Evolutionary conservation across 2,888 invertebrate species (phyloP).

Genomic region (Campoletis raptor): DNA sequence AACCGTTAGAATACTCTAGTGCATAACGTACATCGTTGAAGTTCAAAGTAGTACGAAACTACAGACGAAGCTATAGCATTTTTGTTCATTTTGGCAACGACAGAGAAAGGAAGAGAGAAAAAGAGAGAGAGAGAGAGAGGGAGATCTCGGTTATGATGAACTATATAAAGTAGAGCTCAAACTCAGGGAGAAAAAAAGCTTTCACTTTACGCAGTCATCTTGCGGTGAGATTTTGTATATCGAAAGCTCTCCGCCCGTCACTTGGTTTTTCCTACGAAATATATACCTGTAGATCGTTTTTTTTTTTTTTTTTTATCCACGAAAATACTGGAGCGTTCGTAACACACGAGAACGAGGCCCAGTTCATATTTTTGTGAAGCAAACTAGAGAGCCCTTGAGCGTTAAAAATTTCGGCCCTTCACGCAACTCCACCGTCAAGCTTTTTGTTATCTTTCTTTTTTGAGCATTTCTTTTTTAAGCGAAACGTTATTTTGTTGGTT

Average conservation of each 20-base stretch:
- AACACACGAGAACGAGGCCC: slow-evolving; percentile 27
- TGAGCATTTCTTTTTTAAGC: slow-evolving; percentile 15
- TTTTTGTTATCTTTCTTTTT: slow-evolving; percentile 10
- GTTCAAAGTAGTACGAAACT: slow-evolving; percentile 28
- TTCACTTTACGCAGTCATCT: slow-evolving; percentile 32
- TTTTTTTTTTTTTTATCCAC: neutral
- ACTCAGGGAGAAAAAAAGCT: slow-evolving; percentile 29
- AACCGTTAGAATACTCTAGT: slow-evolving; percentile 1
- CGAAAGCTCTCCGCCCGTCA: slow-evolving; percentile 5
- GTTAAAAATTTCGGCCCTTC: slow-evolving; percentile 31
- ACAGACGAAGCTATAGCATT: slow-evolving; percentile 14
- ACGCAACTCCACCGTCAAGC: neutral
- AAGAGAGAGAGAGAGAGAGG: neutral
- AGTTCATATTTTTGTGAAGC: slow-evolving; percentile 1
- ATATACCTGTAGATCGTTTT: slow-evolving; percentile 24
- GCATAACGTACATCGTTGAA: slow-evolving; percentile 7
- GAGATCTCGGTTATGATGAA: slow-evolving; percentile 24
- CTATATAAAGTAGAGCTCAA: slow-evolving; percentile 6
- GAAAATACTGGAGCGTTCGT: slow-evolving; percentile 7
- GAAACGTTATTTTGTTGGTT: slow-evolving; percentile 18
- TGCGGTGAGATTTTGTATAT: slow-evolving; percentile 26
- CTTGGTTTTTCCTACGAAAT: neutral
- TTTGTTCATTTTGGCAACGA: slow-evolving; percentile 21
- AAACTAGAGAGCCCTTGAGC: slow-evolving; percentile 5
- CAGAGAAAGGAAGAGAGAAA: neutral